These are phyloP conservation scores for Nasonia longicornis DNA, from an alignment of 1,140 invertebrate species.

Conservation along the genomic window DNA sequence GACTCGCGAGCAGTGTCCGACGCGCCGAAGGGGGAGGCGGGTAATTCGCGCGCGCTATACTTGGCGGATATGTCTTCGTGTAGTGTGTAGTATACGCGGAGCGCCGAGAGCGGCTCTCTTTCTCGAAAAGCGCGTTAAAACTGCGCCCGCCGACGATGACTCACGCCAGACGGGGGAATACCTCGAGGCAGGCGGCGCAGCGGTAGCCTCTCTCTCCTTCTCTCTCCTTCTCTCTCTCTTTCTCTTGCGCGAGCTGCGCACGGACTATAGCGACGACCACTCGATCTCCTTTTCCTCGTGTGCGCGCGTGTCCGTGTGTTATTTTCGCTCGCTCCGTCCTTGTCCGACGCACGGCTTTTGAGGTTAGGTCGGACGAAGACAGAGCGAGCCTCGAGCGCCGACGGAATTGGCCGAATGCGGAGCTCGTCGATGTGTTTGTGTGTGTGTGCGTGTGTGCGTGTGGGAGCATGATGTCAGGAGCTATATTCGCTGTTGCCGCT, in stretches of 20 bases:
- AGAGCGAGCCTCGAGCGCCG: neutral
- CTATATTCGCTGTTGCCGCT: conserved; percentile 9
- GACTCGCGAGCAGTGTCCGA: neutral
- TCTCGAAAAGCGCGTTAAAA: conserved; percentile 47
- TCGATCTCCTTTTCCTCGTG: neutral
- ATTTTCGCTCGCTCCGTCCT: neutral
- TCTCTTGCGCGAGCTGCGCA: neutral
- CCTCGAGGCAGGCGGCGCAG: conserved; percentile 40
- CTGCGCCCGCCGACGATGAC: conserved; percentile 44
- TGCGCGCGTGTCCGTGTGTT: neutral
- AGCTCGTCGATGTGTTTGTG: neutral
- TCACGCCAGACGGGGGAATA: conserved; percentile 46
- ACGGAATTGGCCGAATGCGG: neutral
- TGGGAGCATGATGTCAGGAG: conserved; percentile 32
- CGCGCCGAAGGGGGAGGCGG: neutral
- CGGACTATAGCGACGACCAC: neutral
- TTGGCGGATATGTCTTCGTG: neutral
- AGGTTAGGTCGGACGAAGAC: conserved; percentile 31
- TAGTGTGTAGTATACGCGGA: neutral
- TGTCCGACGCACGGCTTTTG: neutral
- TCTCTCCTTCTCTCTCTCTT: neutral
- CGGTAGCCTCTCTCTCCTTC: neutral
- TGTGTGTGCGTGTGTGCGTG: neutral
- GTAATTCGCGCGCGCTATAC: neutral
- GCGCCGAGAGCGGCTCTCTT: conserved; percentile 18